These are phyloP conservation scores for Hypsibius dujardini DNA, from an alignment of 1,140 invertebrate genomes.

Conservation along the genomic window DNA sequence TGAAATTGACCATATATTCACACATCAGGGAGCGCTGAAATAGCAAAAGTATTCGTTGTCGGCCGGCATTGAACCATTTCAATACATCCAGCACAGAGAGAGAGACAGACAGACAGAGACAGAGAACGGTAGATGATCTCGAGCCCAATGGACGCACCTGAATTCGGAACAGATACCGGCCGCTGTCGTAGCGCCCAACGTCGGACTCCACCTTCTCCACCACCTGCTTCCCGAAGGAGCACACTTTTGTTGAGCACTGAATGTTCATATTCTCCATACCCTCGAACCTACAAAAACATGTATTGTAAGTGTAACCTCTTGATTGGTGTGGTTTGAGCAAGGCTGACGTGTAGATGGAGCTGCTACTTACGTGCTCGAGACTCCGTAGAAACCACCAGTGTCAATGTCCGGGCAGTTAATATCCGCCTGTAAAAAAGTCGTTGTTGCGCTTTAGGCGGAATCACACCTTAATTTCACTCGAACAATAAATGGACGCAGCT, in stretches of 20 bases:
- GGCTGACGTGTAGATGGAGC: too few species aligned
- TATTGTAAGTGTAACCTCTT: constrained; percentile 16
- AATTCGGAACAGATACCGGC: constrained; percentile 83
- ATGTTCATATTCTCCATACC: constrained; percentile 96
- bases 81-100: too few species aligned
- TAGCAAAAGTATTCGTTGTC: too few species aligned
- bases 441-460: too few species aligned
- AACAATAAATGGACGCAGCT: too few species aligned
- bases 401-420: constrained; percentile 81
- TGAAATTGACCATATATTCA: constrained; percentile 99
- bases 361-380: constrained; percentile 87
- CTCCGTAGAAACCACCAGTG: constrained; percentile 79
- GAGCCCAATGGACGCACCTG: too few species aligned
- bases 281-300: constrained; percentile 58
- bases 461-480: too few species aligned
- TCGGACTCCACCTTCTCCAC: constrained; percentile 95
- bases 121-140: too few species aligned
- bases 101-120: too few species aligned
- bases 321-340: too few species aligned
- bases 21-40: constrained; percentile 97
- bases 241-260: constrained; percentile 96
- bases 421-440: constrained; percentile 68
- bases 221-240: constrained; percentile 97
- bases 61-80: too few species aligned
- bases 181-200: constrained; percentile 84